phyloP scores from a whole-genome alignment of 2,888 invertebrate species.

The Drosophila kambysellisi region DNA sequence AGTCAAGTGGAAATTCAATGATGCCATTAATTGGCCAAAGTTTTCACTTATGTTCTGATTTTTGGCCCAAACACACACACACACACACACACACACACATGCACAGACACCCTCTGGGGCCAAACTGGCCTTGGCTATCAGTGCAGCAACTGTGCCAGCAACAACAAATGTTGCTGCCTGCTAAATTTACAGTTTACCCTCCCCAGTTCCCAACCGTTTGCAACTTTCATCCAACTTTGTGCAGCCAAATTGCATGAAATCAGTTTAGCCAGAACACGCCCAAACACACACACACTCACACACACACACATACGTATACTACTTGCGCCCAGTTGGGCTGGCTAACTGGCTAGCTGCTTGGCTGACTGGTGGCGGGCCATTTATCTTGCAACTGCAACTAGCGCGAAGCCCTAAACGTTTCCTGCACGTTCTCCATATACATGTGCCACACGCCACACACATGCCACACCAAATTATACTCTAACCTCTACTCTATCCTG shows the following conservation, averaged over 20 bases:
- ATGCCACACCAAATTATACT: conserved; percentile 10
- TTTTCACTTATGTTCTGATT: conserved; percentile 82
- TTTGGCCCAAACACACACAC: conserved; percentile 51
- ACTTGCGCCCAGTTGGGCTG: conserved; percentile 29
- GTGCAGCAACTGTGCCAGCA: conserved; percentile 72
- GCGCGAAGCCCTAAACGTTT: conserved; percentile 63
- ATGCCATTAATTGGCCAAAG: conserved; percentile 82
- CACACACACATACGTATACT: background rate
- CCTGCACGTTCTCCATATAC: conserved; percentile 54
- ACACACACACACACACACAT: conserved; percentile 11
- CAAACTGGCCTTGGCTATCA: conserved; percentile 57
- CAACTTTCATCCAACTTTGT: conserved; percentile 75
- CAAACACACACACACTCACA: conserved; percentile 13
- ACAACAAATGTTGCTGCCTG: conserved; percentile 74
- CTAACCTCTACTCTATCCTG: background rate
- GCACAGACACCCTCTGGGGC: background rate
- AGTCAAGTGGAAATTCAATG: conserved; percentile 82
- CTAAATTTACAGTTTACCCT: conserved; percentile 69
- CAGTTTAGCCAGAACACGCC: conserved; percentile 72
- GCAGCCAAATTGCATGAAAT: conserved; percentile 79
- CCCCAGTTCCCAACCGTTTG: conserved; percentile 41
- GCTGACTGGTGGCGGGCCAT: conserved; percentile 49
- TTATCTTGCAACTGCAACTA: conserved; percentile 76
- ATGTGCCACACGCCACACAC: conserved; percentile 22
- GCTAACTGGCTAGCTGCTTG: conserved; percentile 7